Evolutionary conservation across 2,797 vertebrate species (phyloP).

Genomic region (Peromyscus eremicus): DNA sequence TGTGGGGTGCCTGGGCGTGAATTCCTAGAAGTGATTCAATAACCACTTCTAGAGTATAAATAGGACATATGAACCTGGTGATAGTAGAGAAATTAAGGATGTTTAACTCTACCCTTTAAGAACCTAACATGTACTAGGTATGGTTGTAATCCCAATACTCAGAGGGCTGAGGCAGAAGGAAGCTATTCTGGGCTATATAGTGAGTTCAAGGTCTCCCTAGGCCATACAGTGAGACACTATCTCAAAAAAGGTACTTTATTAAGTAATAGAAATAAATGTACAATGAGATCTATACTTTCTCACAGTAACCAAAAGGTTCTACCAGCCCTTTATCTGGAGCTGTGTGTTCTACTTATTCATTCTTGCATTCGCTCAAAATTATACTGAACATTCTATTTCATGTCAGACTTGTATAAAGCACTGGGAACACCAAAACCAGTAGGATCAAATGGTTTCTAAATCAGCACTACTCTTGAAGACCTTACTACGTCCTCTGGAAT

Average conservation of each 20-base stretch:
- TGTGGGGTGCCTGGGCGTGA: background rate
- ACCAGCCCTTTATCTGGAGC: constrained; percentile 46
- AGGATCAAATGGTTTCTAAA: constrained; percentile 64
- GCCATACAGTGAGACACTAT: background rate
- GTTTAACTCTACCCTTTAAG: constrained; percentile 54
- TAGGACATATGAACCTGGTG: constrained; percentile 29
- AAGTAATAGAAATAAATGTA: constrained; percentile 44
- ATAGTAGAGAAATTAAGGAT: constrained; percentile 41
- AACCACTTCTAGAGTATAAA: constrained; percentile 45
- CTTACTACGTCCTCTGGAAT: constrained; percentile 48
- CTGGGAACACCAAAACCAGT: constrained; percentile 26
- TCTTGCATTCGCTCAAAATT: constrained; percentile 53
- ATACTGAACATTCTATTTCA: constrained; percentile 58
- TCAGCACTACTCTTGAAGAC: constrained; percentile 47
- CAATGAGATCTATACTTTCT: constrained; percentile 52
- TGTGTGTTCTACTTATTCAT: constrained; percentile 17
- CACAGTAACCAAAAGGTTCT: constrained; percentile 24
- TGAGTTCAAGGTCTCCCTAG: background rate
- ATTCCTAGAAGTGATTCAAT: constrained; percentile 55
- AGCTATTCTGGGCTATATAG: background rate
- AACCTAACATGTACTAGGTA: background rate
- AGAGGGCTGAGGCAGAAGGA: background rate
- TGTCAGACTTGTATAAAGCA: constrained; percentile 43
- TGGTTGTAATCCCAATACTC: background rate
- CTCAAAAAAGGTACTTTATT: constrained; percentile 6